Base-by-base conservation (phyloP, 2,888 invertebrate genomes). In the Synergus itoensis region DNA sequence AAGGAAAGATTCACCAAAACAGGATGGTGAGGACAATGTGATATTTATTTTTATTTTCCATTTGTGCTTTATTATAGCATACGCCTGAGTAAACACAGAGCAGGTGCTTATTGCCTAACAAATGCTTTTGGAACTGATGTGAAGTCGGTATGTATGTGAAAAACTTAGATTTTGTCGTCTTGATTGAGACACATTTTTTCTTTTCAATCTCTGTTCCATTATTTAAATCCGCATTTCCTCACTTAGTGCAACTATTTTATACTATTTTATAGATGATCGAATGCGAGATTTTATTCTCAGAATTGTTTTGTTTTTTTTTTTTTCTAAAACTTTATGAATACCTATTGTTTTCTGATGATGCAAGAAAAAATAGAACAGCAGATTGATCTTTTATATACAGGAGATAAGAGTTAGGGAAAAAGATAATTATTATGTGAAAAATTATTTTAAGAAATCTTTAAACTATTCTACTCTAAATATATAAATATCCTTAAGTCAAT, bases 31-130 rank as follows among this genome's bases (percentile, higher is more conserved):
- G 80, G 81, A 80, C 79, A 84, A 85, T 87, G 88, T 88, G 88
- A 88, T 88, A 88, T 85, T 87, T 86, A 88, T 88, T 73, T 57
- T 88, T 87, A 84, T 83, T 84, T 83, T 81, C 84, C 83, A 82
- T 80, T 86, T 84, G 67, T 81, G 82, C 78, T 83, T 87, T 82
- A 73, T 73, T 77, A 81, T 62, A 64, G 77, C 76, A 76, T 82
- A 69, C 76, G 79, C 81, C 78, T 77, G 67, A 53, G 28, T 65
- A 81, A 41, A 80, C 78, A 79, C 60, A 69, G 73, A 64, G 80
- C 60, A 69, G 73, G 48, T 62, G 76, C 63, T 60, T 73, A 78
- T 81, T 78, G 84, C 81, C 83, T 83, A 83, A 77, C 53, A 76
- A 45, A 73, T 36, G 36, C 53, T 73, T 57, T 62, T 40, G 11